These are phyloP conservation scores for Danio aesculapii DNA, from an alignment of 2,797 vertebrate species.

Conservation along the genomic window DNA sequence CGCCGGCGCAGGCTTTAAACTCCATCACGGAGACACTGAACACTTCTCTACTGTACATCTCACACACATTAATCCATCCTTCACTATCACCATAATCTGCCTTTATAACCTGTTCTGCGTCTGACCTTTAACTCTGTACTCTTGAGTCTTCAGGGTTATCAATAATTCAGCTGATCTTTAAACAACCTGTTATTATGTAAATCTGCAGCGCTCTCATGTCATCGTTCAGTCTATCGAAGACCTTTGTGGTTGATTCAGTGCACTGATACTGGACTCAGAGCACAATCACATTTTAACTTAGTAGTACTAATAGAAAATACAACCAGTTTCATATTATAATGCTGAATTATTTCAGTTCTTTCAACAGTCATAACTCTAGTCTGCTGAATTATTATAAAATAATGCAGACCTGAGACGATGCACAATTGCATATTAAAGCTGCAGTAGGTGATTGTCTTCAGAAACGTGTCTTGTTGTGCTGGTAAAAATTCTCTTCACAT, in stretches of 20 bases:
- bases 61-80: background rate
- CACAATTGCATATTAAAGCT: too few species aligned
- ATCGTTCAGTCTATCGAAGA: background rate
- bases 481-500: too few species aligned
- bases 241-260: background rate
- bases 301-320: too few species aligned
- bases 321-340: background rate
- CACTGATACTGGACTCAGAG: too few species aligned
- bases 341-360: too few species aligned
- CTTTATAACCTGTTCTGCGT: background rate
- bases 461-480: too few species aligned
- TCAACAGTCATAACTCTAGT: too few species aligned
- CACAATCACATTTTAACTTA: background rate
- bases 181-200: slow-evolving; percentile 19
- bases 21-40: slow-evolving; percentile 16
- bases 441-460: too few species aligned
- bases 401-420: too few species aligned
- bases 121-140: slow-evolving; percentile 6
- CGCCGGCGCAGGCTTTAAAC: slow-evolving; percentile 10
- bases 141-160: slow-evolving; percentile 9
- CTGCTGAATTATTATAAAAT: too few species aligned
- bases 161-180: slow-evolving; percentile 38
- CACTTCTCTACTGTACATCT: background rate
- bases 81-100: background rate
- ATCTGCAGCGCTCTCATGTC: background rate